Evolutionary conservation across 1,140 invertebrate genomes (phyloP).

Genomic region (Camponotus pennsylvanicus): DNA sequence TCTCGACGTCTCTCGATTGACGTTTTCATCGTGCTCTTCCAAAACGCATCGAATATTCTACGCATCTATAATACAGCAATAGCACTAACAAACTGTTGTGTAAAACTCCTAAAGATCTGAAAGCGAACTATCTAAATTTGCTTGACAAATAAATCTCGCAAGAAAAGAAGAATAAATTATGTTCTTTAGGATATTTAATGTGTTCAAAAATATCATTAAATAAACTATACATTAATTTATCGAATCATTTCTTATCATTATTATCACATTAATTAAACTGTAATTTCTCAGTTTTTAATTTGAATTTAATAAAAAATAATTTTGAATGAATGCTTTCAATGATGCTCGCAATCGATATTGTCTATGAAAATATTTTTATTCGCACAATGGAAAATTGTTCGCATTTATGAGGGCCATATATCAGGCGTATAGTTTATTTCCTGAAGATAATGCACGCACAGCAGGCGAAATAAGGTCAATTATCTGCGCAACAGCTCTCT

Average conservation of each 20-base stretch:
- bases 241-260: too few relatives aligned
- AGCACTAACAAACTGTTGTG: not conserved
- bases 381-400: constrained; percentile 1
- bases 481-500: constrained; percentile 69
- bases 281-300: too few relatives aligned
- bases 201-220: too few relatives aligned
- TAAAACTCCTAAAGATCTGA: not conserved
- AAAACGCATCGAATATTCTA: not conserved
- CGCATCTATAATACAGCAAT: not conserved
- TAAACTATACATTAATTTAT: too few relatives aligned
- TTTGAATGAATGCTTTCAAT: not conserved
- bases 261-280: too few relatives aligned
- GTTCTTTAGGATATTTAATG: too few relatives aligned
- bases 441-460: constrained; percentile 64
- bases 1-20: constrained; percentile 41
- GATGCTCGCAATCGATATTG: not conserved
- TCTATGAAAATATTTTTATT: not conserved
- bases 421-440: constrained; percentile 55
- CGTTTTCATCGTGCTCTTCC: constrained; percentile 36
- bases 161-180: too few relatives aligned
- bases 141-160: not conserved
- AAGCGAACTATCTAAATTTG: not conserved
- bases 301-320: not conserved
- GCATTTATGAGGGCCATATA: constrained; percentile 29
- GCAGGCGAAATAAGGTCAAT: constrained; percentile 68